Evolutionary conservation across 64 coral and sea anemone genomes (phyloP).

Genomic region (Exaiptasia diaphana): DNA sequence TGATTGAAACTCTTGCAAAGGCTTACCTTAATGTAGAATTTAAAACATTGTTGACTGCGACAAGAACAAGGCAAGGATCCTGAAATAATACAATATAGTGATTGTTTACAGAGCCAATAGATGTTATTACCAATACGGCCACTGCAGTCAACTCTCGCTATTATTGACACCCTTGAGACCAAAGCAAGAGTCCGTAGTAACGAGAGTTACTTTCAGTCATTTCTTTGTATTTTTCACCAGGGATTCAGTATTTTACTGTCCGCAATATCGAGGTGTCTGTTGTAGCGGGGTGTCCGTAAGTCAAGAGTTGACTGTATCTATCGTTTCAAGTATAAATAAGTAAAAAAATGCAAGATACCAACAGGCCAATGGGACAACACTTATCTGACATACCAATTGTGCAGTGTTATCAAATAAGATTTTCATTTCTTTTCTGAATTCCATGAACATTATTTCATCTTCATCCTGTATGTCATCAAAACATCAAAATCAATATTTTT

Average conservation of each 20-base stretch:
- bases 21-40: constrained; percentile 53
- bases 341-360: neutral
- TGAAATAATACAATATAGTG: neutral
- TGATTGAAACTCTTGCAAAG: neutral
- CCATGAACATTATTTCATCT: constrained; percentile 98
- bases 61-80: constrained; percentile 57
- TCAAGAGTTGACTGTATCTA: too few relatives aligned
- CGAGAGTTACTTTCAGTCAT: too few relatives aligned
- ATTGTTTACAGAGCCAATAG: too few relatives aligned
- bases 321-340: neutral
- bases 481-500: too few relatives aligned
- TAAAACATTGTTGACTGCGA: constrained; percentile 51
- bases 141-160: too few relatives aligned
- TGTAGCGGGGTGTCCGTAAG: too few relatives aligned
- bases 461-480: constrained; percentile 57
- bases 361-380: neutral
- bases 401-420: constrained; percentile 95
- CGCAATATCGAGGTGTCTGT: too few relatives aligned
- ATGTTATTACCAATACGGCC: too few relatives aligned
- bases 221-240: too few relatives aligned
- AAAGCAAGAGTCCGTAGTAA: too few relatives aligned
- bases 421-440: constrained; percentile 95
- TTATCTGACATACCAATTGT: constrained; percentile 65
- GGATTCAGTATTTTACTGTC: too few relatives aligned
- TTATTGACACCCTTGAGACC: too few relatives aligned